Evolutionary conservation across 2,888 invertebrate species (phyloP).

Genomic region (Limnephilus rhombicus): DNA sequence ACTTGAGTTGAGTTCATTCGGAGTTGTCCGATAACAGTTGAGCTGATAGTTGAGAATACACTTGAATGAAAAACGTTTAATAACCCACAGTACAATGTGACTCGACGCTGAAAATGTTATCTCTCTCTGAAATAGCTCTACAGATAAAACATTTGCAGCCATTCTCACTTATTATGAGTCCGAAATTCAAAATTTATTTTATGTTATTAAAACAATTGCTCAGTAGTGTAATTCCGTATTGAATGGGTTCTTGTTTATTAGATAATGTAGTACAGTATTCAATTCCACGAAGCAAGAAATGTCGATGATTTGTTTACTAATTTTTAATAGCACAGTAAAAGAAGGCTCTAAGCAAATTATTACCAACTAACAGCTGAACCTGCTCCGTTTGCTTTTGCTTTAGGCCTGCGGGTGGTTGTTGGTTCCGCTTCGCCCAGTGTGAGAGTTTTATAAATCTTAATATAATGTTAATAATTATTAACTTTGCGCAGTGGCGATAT

Average conservation of each 20-base stretch:
- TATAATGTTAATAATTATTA: too few relatives aligned
- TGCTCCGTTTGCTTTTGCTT: too few relatives aligned
- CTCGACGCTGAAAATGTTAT: not conserved
- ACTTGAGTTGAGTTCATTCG: too few relatives aligned
- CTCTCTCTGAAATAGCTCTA: not conserved
- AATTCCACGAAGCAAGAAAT: not conserved
- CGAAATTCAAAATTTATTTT: not conserved
- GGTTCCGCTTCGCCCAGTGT: too few relatives aligned
- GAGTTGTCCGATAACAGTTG: too few relatives aligned
- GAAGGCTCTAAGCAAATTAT: not conserved
- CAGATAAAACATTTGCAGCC: not conserved
- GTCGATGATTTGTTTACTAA: not conserved
- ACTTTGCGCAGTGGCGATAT: too few relatives aligned
- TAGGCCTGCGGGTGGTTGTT: too few relatives aligned
- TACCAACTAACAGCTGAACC: not conserved
- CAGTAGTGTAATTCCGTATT: not conserved
- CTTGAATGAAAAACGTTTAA: not conserved
- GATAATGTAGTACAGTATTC: not conserved
- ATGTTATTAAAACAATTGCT: not conserved
- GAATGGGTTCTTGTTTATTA: not conserved
- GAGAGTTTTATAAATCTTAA: too few relatives aligned
- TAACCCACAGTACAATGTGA: not conserved
- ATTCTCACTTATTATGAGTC: not conserved
- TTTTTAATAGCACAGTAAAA: not conserved
- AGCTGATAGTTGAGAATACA: too few relatives aligned